Percentiles rank a stretch among this genome's conserved stretches.
phyloP scores from a whole-genome alignment of 2,888 invertebrate genomes.

The Helobdella robusta region DNA sequence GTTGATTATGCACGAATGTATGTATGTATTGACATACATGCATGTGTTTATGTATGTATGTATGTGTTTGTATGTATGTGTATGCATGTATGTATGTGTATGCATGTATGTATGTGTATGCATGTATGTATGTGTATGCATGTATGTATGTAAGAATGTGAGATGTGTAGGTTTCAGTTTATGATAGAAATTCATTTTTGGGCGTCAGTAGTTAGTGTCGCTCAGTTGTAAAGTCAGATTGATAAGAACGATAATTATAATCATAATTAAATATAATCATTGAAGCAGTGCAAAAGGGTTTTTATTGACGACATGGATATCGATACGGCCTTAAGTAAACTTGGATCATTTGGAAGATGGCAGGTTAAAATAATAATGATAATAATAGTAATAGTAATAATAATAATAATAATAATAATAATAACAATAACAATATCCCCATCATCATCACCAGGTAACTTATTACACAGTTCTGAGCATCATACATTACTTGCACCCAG shows the following conservation, averaged over 20 bases:
- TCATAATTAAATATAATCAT: too few species aligned
- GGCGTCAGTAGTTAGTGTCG: neutral
- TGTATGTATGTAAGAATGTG: neutral
- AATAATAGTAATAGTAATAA: too few species aligned
- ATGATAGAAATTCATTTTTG: neutral
- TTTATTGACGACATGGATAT: too few species aligned
- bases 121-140: neutral
- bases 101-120: neutral
- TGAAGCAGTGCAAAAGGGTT: too few species aligned
- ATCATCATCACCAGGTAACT: too few species aligned
- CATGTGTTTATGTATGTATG: neutral
- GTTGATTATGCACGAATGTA: neutral
- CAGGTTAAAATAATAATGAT: too few species aligned
- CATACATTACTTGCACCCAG: conserved; percentile 31
- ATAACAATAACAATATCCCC: too few species aligned
- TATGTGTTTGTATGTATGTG: neutral
- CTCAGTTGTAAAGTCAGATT: neutral
- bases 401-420: too few species aligned
- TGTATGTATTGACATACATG: neutral
- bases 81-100: neutral
- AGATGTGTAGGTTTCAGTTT: neutral
- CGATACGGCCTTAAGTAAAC: conserved; percentile 33
- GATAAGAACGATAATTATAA: too few species aligned
- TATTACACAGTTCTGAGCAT: conserved; percentile 33
- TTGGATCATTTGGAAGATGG: conserved; percentile 34